A percentile compares a stretch with the other conserved stretches of the same genome.
Conservation (phyloP, 2,888 invertebrate genomes). For the Monochamus alternatus region DNA sequence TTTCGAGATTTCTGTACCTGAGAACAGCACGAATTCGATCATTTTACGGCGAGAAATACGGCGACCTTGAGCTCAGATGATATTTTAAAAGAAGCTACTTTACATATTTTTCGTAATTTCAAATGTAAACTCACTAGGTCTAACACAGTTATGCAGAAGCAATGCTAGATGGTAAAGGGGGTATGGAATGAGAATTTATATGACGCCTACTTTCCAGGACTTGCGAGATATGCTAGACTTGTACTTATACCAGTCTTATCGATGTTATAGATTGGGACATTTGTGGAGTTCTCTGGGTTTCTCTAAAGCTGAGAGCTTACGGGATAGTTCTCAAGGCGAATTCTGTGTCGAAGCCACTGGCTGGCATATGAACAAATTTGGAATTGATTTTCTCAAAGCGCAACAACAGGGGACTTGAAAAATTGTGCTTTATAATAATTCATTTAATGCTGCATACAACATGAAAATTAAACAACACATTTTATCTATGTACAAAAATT, state of each 20-base stretch:
- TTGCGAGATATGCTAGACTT: constrained; percentile 12
- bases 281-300: not conserved
- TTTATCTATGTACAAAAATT: too few species aligned
- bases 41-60: too few species aligned
- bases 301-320: constrained; percentile 11
- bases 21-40: too few species aligned
- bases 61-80: not conserved
- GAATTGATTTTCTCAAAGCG: too few species aligned
- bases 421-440: too few species aligned
- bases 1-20: too few species aligned
- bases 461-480: too few species aligned
- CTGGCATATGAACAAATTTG: too few species aligned
- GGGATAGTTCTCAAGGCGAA: constrained; percentile 5
- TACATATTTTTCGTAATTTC: too few species aligned
- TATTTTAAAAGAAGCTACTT: not conserved
- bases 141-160: not conserved
- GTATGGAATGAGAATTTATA: constrained; percentile 5
- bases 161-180: not conserved
- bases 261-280: constrained; percentile 13
- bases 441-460: too few species aligned
- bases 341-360: too few species aligned
- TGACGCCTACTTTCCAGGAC: not conserved
- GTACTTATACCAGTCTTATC: constrained; percentile 12
- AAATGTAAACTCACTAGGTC: not conserved
- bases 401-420: too few species aligned